phyloP scores from a whole-genome alignment of 2,888 invertebrate genomes.

The Thyatira batis region DNA sequence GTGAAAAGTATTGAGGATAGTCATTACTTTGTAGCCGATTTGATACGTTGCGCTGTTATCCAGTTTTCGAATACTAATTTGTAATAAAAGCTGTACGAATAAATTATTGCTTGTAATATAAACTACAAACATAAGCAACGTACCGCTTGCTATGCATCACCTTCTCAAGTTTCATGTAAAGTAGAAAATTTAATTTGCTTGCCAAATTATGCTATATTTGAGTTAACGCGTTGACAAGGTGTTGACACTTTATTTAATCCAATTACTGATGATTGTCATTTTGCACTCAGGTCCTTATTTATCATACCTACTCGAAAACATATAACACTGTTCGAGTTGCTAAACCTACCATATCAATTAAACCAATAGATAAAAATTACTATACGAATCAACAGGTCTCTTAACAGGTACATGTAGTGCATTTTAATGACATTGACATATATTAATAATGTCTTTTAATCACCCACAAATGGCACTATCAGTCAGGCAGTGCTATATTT shows the following conservation, averaged over 20 bases:
- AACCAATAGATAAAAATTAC: too few species aligned
- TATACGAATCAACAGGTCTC: too few species aligned
- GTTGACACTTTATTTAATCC: constrained; percentile 46
- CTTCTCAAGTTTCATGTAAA: constrained; percentile 15
- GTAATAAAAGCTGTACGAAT: not conserved
- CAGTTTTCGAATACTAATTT: not conserved
- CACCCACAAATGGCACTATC: not conserved
- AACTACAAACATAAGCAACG: not conserved
- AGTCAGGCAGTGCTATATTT: constrained; percentile 6
- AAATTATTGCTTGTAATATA: not conserved
- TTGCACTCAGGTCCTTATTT: too few species aligned
- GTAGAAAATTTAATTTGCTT: constrained; percentile 20
- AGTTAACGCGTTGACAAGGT: constrained; percentile 37
- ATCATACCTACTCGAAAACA: too few species aligned
- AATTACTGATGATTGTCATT: constrained; percentile 33
- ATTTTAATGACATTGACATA: constrained; percentile 1
- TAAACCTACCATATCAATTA: too few species aligned
- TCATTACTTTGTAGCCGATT: not conserved
- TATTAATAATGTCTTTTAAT: not conserved
- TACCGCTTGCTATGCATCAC: not conserved
- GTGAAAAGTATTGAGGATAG: not conserved
- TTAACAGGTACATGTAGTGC: too few species aligned
- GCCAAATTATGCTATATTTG: constrained; percentile 20
- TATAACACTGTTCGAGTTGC: too few species aligned
- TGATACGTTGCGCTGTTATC: not conserved